phyloP scores from a whole-genome alignment of 2,797 vertebrate genomes.

The Pachyuromys duprasi region DNA sequence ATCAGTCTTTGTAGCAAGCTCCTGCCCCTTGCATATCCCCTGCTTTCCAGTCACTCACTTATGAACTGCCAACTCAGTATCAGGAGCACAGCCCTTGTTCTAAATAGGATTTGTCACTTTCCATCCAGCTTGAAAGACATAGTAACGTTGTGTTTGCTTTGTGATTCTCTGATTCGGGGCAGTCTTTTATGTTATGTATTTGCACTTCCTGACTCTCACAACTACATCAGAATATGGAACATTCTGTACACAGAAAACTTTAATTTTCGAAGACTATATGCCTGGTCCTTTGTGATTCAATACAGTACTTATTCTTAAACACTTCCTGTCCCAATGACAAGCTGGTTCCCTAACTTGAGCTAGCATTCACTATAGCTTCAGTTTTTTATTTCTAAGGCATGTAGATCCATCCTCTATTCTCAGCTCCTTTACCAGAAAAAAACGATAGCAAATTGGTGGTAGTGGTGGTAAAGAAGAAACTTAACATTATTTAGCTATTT shows the following conservation, averaged over 20 bases:
- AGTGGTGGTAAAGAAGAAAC: not conserved
- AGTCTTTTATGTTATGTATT: slow-evolving; percentile 71
- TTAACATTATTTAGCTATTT: slow-evolving; percentile 30
- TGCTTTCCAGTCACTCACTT: slow-evolving; percentile 71
- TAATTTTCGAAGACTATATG: slow-evolving; percentile 66
- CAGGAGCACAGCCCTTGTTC: slow-evolving; percentile 63
- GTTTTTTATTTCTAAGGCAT: slow-evolving; percentile 41
- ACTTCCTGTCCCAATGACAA: slow-evolving; percentile 45
- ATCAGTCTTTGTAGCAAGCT: slow-evolving; percentile 62
- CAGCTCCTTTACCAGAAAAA: slow-evolving; percentile 36
- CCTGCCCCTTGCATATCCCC: slow-evolving; percentile 63
- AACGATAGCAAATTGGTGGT: slow-evolving; percentile 30
- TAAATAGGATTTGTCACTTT: slow-evolving; percentile 68
- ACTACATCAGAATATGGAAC: slow-evolving; percentile 63
- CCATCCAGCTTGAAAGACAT: slow-evolving; percentile 73
- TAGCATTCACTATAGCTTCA: slow-evolving; percentile 37
- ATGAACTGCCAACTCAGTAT: slow-evolving; percentile 62
- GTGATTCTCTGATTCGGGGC: slow-evolving; percentile 54
- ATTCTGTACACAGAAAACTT: slow-evolving; percentile 63
- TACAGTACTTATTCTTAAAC: slow-evolving; percentile 60
- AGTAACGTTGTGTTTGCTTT: slow-evolving; percentile 70
- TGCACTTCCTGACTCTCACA: slow-evolving; percentile 61
- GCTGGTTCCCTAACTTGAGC: slow-evolving; percentile 58
- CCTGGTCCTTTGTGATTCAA: slow-evolving; percentile 67
- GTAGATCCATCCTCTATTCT: not conserved